Conservation (phyloP, 2,797 vertebrate species). For the Anniella stebbinsi region DNA sequence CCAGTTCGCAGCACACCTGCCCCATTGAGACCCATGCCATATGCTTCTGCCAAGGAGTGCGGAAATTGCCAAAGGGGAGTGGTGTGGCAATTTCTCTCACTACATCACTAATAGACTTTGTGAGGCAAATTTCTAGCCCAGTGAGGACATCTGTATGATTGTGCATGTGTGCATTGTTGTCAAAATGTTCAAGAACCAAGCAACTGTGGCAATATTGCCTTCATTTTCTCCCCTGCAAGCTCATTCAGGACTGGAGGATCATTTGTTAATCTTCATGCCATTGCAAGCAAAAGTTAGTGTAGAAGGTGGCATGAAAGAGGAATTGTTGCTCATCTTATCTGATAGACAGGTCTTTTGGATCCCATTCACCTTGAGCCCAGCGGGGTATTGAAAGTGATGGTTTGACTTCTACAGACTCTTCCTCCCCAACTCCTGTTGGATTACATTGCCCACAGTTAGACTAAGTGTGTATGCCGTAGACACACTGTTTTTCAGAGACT, state of each 20-base stretch:
- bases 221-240: constrained; percentile 76
- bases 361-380: neutral
- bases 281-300: neutral
- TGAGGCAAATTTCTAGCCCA: constrained; percentile 78
- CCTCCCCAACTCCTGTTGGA: neutral
- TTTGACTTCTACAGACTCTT: neutral
- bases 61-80: neutral
- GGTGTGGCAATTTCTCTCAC: no score
- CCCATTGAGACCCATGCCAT: neutral
- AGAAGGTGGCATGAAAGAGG: no score
- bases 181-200: constrained; percentile 82
- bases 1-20: neutral
- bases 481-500: neutral
- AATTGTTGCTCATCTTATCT: no score
- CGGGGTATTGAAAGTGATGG: neutral
- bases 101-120: constrained; percentile 28
- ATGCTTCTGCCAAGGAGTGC: neutral
- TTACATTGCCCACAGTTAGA: neutral
- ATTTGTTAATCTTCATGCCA: neutral
- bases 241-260: constrained; percentile 60
- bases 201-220: constrained; percentile 73
- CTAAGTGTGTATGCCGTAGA: neutral
- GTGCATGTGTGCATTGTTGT: constrained; percentile 66
- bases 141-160: constrained; percentile 30
- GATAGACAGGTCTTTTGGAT: no score